Percentiles rank a stretch among this genome's conserved stretches.
phyloP scores from a whole-genome alignment of 1,140 invertebrate species.

The Zaprionus lachaisei region DNA sequence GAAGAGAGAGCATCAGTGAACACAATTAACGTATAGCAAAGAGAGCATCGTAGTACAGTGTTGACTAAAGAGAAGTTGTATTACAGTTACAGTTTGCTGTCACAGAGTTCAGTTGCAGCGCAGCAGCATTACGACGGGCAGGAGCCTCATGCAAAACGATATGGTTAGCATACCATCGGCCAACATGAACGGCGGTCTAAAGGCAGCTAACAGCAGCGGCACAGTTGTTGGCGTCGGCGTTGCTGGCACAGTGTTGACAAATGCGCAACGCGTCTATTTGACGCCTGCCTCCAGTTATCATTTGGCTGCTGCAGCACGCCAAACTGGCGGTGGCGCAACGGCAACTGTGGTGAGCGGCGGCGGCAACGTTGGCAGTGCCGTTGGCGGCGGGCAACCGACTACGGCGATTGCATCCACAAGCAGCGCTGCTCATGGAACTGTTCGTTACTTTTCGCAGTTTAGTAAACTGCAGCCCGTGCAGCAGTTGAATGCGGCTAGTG shows the following conservation, averaged over 20 bases:
- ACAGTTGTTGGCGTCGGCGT: slow-evolving; percentile 44
- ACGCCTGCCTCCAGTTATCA: slow-evolving; percentile 49
- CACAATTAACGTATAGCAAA: neutral
- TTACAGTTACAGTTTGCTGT: neutral
- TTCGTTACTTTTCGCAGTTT: slow-evolving; percentile 72
- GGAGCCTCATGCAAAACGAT: slow-evolving; percentile 75
- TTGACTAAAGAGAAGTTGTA: neutral
- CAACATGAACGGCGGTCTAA: slow-evolving; percentile 69
- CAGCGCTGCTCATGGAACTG: slow-evolving; percentile 33
- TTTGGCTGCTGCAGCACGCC: slow-evolving; percentile 36
- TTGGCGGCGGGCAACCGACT: slow-evolving; percentile 8
- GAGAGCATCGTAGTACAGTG: neutral
- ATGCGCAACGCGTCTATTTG: slow-evolving; percentile 63
- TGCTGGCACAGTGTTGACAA: slow-evolving; percentile 60
- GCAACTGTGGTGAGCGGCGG: slow-evolving; percentile 23
- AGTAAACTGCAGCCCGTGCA: slow-evolving; percentile 54
- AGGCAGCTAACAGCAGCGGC: slow-evolving; percentile 47
- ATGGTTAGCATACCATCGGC: slow-evolving; percentile 79
- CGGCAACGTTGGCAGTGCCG: slow-evolving; percentile 1
- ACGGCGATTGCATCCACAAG: slow-evolving; percentile 18
- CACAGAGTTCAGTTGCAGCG: neutral
- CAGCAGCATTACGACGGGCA: neutral
- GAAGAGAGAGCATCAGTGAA: neutral
- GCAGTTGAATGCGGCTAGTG: slow-evolving; percentile 28
- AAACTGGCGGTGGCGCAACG: slow-evolving; percentile 13